phyloP scores from a whole-genome alignment of 2,888 invertebrate species.

The Cyrtodaria siliqua region DNA sequence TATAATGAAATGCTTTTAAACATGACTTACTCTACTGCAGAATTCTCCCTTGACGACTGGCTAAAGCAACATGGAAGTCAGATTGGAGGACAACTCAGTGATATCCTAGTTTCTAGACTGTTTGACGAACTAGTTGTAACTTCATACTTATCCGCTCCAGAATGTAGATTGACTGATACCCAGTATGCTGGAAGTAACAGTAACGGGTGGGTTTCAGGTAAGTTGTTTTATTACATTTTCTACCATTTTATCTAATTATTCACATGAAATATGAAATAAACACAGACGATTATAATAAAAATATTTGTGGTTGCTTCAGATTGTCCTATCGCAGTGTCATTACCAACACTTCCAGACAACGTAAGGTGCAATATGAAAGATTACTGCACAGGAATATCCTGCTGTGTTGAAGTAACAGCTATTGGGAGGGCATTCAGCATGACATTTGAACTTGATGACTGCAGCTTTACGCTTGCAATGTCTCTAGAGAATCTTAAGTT shows the following conservation, averaged over 20 bases:
- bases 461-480: conserved; percentile 31
- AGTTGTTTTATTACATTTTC: too few relatives aligned
- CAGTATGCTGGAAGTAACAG: too few relatives aligned
- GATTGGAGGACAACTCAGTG: conserved; percentile 12
- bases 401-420: conserved; percentile 46
- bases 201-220: conserved; percentile 48
- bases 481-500: conserved; percentile 36
- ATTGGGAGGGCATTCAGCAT: conserved; percentile 36
- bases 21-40: too few relatives aligned
- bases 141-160: conserved; percentile 33
- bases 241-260: too few relatives aligned
- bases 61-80: conserved; percentile 4
- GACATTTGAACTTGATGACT: conserved; percentile 39
- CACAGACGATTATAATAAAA: too few relatives aligned
- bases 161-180: too few relatives aligned
- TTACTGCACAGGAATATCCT: conserved; percentile 63
- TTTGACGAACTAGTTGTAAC: conserved; percentile 53
- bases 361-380: conserved; percentile 49
- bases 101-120: conserved; percentile 26
- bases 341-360: conserved; percentile 14
- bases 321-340: background rate
- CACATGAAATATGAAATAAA: too few relatives aligned
- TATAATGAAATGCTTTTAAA: too few relatives aligned
- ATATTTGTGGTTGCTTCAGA: conserved; percentile 4
- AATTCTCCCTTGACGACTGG: conserved; percentile 33